A percentile compares a stretch with the other conserved stretches of the same genome.
These are phyloP conservation scores for Chrysolina oricalcia DNA, from an alignment of 2,888 invertebrate species.

Conservation along the genomic window DNA sequence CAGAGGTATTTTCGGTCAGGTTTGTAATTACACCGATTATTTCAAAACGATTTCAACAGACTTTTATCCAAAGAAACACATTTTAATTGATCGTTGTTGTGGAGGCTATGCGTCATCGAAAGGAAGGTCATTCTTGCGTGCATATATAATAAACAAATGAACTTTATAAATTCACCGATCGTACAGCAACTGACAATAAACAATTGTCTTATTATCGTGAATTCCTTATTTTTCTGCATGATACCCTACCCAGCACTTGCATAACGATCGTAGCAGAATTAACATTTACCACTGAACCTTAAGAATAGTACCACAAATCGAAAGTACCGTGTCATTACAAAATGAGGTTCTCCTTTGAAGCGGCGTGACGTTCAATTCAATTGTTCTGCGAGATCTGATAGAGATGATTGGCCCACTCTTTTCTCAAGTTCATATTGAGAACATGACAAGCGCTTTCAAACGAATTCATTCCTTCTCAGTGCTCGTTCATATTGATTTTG, in stretches of 20 bases:
- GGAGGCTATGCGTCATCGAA: slow-evolving; percentile 26
- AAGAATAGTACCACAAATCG: not conserved
- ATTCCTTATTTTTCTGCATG: slow-evolving; percentile 19
- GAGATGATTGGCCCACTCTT: not conserved
- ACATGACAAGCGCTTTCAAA: too few relatives aligned
- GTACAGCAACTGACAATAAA: slow-evolving; percentile 11
- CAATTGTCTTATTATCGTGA: slow-evolving; percentile 16
- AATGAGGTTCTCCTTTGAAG: not conserved
- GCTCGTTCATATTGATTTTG: too few relatives aligned
- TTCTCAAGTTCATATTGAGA: too few relatives aligned
- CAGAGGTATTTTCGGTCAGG: not conserved
- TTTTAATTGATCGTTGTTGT: slow-evolving; percentile 23
- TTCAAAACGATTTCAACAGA: not conserved
- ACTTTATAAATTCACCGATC: slow-evolving; percentile 13
- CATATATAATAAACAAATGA: slow-evolving; percentile 24
- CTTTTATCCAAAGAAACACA: not conserved
- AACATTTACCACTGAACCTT: slow-evolving; percentile 5
- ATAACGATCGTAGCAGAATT: not conserved
- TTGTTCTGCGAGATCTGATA: not conserved
- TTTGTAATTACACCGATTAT: not conserved
- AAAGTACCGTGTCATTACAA: slow-evolving; percentile 4
- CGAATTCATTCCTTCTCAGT: too few relatives aligned
- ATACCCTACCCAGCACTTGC: slow-evolving; percentile 18
- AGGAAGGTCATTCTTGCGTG: slow-evolving; percentile 27
- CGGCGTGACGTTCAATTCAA: not conserved